A percentile compares a stretch with the other conserved stretches of the same genome.
phyloP scores from a whole-genome alignment of 2,888 invertebrate genomes.

The Polyommatus icarus region DNA sequence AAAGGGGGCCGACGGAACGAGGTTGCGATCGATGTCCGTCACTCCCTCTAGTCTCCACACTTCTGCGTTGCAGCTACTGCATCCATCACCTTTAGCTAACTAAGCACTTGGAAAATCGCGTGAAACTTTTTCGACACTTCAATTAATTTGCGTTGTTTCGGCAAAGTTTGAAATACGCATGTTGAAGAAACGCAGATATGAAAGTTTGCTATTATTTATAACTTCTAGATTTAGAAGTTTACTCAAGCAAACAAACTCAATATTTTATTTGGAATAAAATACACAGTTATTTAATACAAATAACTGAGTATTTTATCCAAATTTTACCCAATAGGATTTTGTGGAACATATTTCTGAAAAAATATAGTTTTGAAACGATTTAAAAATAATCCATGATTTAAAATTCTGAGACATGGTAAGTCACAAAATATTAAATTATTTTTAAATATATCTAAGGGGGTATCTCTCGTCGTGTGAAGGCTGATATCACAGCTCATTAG shows the following conservation, averaged over 20 bases:
- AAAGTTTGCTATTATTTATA: neutral
- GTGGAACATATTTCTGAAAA: too few relatives aligned
- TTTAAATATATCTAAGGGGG: neutral
- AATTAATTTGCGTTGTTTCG: slow-evolving; percentile 3
- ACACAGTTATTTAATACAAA: too few relatives aligned
- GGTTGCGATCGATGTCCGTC: slow-evolving; percentile 66
- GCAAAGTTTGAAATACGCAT: neutral
- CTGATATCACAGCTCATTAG: slow-evolving; percentile 16
- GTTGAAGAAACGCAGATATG: slow-evolving; percentile 25
- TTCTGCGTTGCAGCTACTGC: slow-evolving; percentile 63
- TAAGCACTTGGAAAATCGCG: slow-evolving; percentile 33
- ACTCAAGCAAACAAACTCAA: neutral
- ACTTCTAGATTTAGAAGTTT: neutral
- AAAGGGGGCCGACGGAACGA: slow-evolving; percentile 38
- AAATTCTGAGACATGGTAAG: too few relatives aligned
- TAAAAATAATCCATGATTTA: too few relatives aligned
- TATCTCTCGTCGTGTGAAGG: neutral
- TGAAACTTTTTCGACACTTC: slow-evolving; percentile 32
- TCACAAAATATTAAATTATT: neutral
- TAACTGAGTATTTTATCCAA: too few relatives aligned
- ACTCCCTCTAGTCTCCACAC: slow-evolving; percentile 53
- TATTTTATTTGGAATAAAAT: too few relatives aligned
- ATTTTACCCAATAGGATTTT: too few relatives aligned
- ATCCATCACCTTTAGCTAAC: slow-evolving; percentile 48
- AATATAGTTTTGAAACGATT: too few relatives aligned